A percentile compares a stretch with the other conserved stretches of the same genome.
phyloP scores from a whole-genome alignment of 2,797 vertebrate species.

The Amazona ochrocephala region DNA sequence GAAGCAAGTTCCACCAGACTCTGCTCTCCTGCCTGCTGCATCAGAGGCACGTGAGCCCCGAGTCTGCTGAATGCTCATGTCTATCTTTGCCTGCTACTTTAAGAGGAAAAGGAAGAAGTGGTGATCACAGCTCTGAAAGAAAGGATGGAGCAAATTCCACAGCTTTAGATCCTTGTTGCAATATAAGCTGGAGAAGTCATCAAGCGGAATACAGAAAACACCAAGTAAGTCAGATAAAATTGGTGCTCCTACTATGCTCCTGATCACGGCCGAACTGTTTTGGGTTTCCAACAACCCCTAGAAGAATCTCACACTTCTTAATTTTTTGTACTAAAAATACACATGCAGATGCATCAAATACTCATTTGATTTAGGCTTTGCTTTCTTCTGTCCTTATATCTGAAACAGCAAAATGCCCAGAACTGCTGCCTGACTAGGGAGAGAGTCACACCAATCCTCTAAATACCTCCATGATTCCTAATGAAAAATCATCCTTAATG shows the following conservation, averaged over 20 bases:
- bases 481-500: neutral
- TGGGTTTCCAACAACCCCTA: neutral
- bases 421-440: neutral
- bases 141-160: neutral
- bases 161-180: neutral
- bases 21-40: neutral
- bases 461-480: neutral
- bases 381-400: too few relatives aligned
- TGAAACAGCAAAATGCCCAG: neutral
- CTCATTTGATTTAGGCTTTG: neutral
- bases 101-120: neutral
- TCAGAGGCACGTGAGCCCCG: accelerated
- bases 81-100: neutral
- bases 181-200: neutral
- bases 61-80: neutral
- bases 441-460: neutral
- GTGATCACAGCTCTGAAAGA: neutral
- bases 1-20: neutral
- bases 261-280: neutral
- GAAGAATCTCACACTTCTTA: neutral
- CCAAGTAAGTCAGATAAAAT: neutral
- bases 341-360: neutral
- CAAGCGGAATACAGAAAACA: neutral
- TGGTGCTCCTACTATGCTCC: neutral
- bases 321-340: neutral